phyloP scores from a whole-genome alignment of 2,113 vertebrate species.

The Octodon degus region DNA sequence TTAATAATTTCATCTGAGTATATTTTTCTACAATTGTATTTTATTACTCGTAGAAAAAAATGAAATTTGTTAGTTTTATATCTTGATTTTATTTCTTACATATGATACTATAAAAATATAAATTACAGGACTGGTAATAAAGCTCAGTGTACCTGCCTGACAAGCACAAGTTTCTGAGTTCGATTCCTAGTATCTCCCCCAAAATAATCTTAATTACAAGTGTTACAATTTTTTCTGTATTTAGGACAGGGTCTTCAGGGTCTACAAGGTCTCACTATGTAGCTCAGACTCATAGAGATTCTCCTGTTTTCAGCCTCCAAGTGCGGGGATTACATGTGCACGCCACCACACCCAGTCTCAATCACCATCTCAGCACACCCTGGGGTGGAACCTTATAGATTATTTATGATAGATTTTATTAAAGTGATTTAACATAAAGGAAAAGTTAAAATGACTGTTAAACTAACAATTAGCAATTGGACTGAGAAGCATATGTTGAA shows the following conservation, averaged over 20 bases:
- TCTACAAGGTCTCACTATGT: too few species aligned
- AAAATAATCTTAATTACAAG: too few species aligned
- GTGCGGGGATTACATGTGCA: too few species aligned
- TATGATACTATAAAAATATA: not conserved
- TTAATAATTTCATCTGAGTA: not conserved
- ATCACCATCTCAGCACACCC: too few species aligned
- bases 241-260: too few species aligned
- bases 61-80: not conserved
- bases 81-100: not conserved
- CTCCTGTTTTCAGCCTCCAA: too few species aligned
- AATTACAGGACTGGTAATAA: not conserved
- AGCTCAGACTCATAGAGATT: too few species aligned
- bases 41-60: constrained; percentile 14
- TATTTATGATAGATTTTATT: not conserved
- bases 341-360: too few species aligned
- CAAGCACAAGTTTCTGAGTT: too few species aligned
- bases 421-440: constrained; percentile 14
- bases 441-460: constrained; percentile 22
- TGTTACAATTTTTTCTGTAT: too few species aligned
- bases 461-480: not conserved
- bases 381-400: not conserved
- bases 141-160: too few species aligned
- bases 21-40: not conserved
- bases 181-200: too few species aligned
- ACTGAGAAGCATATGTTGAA: not conserved